These are phyloP conservation scores for Enteromius thamalakanensis DNA, from an alignment of 2,797 vertebrate genomes.

Conservation along the genomic window DNA sequence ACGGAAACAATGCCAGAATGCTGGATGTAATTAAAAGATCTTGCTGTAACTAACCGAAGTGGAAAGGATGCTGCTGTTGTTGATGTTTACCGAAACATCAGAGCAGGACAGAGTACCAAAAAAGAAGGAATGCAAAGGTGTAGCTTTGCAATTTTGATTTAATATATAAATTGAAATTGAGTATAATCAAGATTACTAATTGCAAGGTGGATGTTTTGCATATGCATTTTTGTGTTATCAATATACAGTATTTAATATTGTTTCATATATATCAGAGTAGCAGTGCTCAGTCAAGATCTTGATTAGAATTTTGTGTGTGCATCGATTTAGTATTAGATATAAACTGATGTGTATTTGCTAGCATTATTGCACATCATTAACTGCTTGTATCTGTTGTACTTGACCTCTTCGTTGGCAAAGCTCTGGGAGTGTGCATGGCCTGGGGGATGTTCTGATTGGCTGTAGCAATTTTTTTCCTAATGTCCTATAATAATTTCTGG, in stretches of 20 bases:
- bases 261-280: neutral
- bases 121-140: neutral
- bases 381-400: constrained; percentile 2
- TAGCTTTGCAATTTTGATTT: neutral
- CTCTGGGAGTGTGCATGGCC: constrained; percentile 1
- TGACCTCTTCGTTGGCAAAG: constrained; percentile 39
- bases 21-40: constrained; percentile 38
- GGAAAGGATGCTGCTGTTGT: constrained; percentile 11
- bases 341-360: neutral
- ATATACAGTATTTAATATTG: neutral
- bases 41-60: constrained; percentile 9
- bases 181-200: neutral
- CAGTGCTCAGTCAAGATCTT: neutral
- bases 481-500: constrained; percentile 2
- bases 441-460: constrained; percentile 10
- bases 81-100: neutral
- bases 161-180: neutral
- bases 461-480: constrained; percentile 14
- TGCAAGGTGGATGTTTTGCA: neutral
- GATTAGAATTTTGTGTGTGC: neutral
- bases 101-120: neutral
- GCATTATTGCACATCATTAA: constrained; percentile 16
- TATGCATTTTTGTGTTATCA: neutral
- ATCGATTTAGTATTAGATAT: constrained; percentile 6
- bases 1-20: constrained; percentile 28